Evolutionary conservation across 1,140 invertebrate species (phyloP).

Genomic region (Cotesia vestalis): DNA sequence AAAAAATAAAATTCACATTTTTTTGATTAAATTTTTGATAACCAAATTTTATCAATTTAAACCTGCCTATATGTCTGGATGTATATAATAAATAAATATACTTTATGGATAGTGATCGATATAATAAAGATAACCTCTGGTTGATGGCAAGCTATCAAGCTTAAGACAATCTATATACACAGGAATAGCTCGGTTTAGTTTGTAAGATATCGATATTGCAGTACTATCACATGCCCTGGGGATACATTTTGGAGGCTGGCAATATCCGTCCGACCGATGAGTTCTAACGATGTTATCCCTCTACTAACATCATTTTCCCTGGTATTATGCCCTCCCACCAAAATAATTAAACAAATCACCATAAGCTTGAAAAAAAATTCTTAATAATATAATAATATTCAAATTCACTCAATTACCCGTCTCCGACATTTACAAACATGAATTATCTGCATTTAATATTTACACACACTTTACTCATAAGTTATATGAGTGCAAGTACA

Average conservation of each 20-base stretch:
- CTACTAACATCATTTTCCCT: not conserved
- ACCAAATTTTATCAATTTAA: not conserved
- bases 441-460: not conserved
- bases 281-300: not conserved
- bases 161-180: constrained; percentile 11
- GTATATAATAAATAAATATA: not conserved
- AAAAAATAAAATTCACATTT: too few species aligned
- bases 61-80: not conserved
- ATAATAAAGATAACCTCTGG: constrained; percentile 17
- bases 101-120: constrained; percentile 25
- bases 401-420: not conserved
- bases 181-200: constrained; percentile 31
- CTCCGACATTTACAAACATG: not conserved
- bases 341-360: not conserved
- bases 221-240: not conserved
- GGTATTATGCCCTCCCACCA: not conserved
- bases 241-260: constrained; percentile 11
- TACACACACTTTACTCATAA: not conserved
- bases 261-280: not conserved
- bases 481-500: not conserved
- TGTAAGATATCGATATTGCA: constrained; percentile 35
- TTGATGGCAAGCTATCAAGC: constrained; percentile 17
- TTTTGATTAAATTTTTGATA: too few species aligned
- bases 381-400: not conserved
- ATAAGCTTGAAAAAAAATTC: not conserved